These are phyloP conservation scores for Amphiduros pacificus DNA, from an alignment of 2,888 invertebrate species.

Conservation along the genomic window DNA sequence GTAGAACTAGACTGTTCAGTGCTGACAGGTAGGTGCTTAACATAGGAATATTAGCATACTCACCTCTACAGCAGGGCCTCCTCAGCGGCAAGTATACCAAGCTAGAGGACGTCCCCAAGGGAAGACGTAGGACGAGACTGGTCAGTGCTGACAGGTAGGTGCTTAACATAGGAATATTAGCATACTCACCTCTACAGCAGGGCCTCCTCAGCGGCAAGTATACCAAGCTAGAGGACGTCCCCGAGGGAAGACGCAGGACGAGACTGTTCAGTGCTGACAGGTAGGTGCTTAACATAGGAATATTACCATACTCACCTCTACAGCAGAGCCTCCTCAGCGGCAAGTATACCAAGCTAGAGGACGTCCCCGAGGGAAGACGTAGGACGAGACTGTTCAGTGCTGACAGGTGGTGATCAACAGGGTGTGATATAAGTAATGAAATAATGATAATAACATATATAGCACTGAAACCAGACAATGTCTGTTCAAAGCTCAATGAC, in stretches of 20 bases:
- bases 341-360: constrained; percentile 39
- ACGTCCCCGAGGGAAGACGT: constrained; percentile 49
- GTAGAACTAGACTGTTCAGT: constrained; percentile 46
- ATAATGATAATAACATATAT: no score
- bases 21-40: constrained; percentile 41
- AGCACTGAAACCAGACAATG: no score
- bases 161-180: constrained; percentile 42
- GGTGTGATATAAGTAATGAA: no score
- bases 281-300: constrained; percentile 38
- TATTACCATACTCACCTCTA: constrained; percentile 55
- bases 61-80: constrained; percentile 55
- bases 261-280: constrained; percentile 45
- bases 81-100: constrained; percentile 45
- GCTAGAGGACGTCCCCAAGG: constrained; percentile 47
- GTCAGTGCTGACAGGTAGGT: constrained; percentile 38
- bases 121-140: constrained; percentile 45
- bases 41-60: constrained; percentile 50
- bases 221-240: constrained; percentile 41
- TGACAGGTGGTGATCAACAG: no score
- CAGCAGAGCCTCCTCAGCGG: constrained; percentile 54
- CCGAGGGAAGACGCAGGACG: constrained; percentile 47
- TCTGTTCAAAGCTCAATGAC: no score
- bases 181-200: constrained; percentile 56
- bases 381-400: constrained; percentile 45
- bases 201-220: constrained; percentile 51